Evolutionary conservation across 2,113 vertebrate genomes (phyloP).

Genomic region (Pedetes capensis): DNA sequence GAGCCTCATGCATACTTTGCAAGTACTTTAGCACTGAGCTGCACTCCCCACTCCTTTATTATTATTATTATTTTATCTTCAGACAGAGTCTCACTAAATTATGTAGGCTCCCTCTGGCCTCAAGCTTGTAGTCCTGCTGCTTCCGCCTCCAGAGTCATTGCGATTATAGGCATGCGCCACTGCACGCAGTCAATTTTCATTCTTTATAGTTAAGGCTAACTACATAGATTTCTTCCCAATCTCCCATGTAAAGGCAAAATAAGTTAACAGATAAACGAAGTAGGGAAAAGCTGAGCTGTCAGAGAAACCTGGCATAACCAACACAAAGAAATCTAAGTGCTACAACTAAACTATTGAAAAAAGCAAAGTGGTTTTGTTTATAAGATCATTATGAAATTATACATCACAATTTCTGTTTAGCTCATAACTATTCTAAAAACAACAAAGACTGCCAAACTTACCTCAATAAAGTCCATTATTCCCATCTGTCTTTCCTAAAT

Average conservation of each 20-base stretch:
- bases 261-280: conserved; percentile 23
- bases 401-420: conserved; percentile 40
- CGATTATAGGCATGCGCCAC: too few species aligned
- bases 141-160: too few species aligned
- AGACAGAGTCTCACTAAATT: too few species aligned
- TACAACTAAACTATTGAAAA: conserved; percentile 2
- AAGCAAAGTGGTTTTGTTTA: conserved; percentile 30
- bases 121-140: too few species aligned
- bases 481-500: conserved; percentile 57
- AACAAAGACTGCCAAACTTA: conserved; percentile 52
- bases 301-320: neutral
- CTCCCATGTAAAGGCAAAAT: conserved; percentile 4
- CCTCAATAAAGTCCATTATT: conserved; percentile 47
- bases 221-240: conserved; percentile 17
- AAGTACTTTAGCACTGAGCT: too few species aligned
- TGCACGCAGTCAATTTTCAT: too few species aligned
- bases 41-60: too few species aligned
- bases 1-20: too few species aligned
- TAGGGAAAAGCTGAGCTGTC: conserved; percentile 16
- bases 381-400: conserved; percentile 14
- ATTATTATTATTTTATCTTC: too few species aligned
- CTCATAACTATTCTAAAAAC: conserved; percentile 53
- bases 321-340: neutral
- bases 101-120: too few species aligned
- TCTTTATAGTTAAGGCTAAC: conserved; percentile 29